These are phyloP conservation scores for Gulo gulo DNA, from an alignment of 2,113 vertebrate species.

Conservation along the genomic window DNA sequence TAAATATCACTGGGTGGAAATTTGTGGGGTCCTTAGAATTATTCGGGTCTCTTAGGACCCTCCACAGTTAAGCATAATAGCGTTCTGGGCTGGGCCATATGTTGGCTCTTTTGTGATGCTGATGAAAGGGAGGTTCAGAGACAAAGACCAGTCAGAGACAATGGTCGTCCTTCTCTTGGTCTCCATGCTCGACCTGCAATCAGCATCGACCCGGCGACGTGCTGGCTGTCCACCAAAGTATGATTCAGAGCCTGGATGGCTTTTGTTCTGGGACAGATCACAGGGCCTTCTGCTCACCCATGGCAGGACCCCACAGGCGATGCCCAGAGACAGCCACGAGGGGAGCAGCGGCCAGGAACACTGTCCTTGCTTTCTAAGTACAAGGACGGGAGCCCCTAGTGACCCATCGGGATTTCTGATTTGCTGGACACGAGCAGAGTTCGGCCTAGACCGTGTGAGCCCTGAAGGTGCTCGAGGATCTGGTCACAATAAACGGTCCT, in stretches of 20 bases:
- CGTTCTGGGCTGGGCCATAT: background rate
- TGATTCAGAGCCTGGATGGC: too few relatives aligned
- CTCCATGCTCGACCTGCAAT: accelerated
- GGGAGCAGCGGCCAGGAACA: accelerated
- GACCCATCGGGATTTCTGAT: background rate
- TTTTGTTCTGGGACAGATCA: background rate
- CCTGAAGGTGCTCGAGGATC: background rate
- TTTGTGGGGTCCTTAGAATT: accelerated
- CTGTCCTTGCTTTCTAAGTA: background rate
- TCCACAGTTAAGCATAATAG: accelerated
- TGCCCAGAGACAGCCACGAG: accelerated
- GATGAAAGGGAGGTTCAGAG: background rate
- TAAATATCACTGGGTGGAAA: background rate
- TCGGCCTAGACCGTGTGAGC: accelerated
- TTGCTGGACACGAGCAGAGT: background rate
- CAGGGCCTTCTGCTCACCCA: background rate
- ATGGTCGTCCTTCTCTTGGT: background rate
- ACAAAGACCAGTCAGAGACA: background rate
- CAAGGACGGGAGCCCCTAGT: background rate
- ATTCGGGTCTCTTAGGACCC: accelerated
- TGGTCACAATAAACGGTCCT: background rate
- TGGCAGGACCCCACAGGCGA: accelerated
- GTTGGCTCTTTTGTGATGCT: background rate
- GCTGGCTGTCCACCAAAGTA: background rate
- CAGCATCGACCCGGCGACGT: accelerated